These are phyloP conservation scores for Hypolimnas misippus DNA, from an alignment of 2,888 invertebrate species.

Conservation along the genomic window DNA sequence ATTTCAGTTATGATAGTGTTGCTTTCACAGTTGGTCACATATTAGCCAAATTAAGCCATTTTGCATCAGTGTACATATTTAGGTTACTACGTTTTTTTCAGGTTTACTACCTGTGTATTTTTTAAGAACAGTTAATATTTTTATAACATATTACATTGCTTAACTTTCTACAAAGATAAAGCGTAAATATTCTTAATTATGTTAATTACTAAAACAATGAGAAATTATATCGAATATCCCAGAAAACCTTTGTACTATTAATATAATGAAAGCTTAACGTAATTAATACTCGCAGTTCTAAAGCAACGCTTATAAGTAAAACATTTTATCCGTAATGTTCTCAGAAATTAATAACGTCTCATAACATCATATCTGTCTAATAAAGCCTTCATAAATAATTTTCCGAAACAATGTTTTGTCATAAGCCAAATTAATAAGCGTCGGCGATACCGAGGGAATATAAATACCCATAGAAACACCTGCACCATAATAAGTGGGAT, in stretches of 20 bases:
- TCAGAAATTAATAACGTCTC: slow-evolving; percentile 22
- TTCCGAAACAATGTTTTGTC: slow-evolving; percentile 35
- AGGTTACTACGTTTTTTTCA: too few relatives aligned
- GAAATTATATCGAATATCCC: background rate
- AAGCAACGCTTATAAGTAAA: background rate
- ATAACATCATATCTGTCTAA: slow-evolving; percentile 31
- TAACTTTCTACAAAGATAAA: background rate
- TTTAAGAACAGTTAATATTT: too few relatives aligned
- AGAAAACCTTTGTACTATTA: background rate
- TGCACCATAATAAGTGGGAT: slow-evolving; percentile 20
- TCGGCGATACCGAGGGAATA: slow-evolving; percentile 16
- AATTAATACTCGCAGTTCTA: background rate
- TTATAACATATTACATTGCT: too few relatives aligned
- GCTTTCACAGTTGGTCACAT: too few relatives aligned
- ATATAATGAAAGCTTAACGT: background rate
- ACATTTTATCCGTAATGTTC: slow-evolving; percentile 16
- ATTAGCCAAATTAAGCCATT: too few relatives aligned
- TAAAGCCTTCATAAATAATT: slow-evolving; percentile 37
- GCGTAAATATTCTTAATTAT: background rate
- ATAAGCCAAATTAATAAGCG: slow-evolving; percentile 41
- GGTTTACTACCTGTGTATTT: too few relatives aligned
- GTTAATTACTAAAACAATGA: background rate
- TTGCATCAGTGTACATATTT: too few relatives aligned
- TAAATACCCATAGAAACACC: slow-evolving; percentile 24
- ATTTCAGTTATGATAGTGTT: too few relatives aligned